A percentile compares a stretch with the other conserved stretches of the same genome.
These are phyloP conservation scores for Galerucella pusilla DNA, from an alignment of 2,888 invertebrate species.

Conservation along the genomic window DNA sequence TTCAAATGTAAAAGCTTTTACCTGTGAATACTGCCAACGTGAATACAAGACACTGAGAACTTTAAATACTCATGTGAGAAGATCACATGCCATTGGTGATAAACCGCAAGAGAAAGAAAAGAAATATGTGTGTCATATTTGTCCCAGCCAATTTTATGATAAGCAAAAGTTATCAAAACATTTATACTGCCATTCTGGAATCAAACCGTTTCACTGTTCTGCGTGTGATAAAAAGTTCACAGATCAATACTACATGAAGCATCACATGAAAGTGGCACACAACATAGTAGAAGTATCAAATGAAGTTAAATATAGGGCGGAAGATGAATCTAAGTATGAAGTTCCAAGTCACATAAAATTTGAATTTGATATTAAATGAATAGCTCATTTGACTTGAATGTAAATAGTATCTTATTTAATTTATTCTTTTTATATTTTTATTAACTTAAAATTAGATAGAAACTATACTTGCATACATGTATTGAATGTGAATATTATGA, in stretches of 20 bases:
- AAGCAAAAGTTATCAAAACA: constrained; percentile 54
- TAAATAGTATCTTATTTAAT: neutral
- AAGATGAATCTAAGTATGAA: constrained; percentile 21
- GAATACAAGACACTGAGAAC: constrained; percentile 59
- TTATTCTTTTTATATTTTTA: constrained; percentile 8
- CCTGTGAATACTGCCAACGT: constrained; percentile 67
- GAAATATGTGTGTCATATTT: constrained; percentile 54
- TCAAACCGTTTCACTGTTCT: constrained; percentile 52
- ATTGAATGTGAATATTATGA: neutral
- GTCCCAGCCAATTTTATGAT: constrained; percentile 61
- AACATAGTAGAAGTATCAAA: neutral
- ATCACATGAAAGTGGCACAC: constrained; percentile 48
- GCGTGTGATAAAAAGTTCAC: constrained; percentile 53
- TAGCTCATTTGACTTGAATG: neutral
- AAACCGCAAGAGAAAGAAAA: constrained; percentile 57
- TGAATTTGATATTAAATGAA: constrained; percentile 19
- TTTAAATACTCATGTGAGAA: constrained; percentile 61
- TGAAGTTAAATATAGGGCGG: neutral
- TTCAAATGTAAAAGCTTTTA: constrained; percentile 52
- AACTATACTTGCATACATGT: neutral
- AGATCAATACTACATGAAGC: constrained; percentile 55
- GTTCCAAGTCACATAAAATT: constrained; percentile 15
- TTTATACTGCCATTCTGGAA: constrained; percentile 53
- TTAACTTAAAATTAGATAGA: neutral
- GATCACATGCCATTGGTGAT: constrained; percentile 27